Evolutionary conservation across 2,888 invertebrate species (phyloP).

Genomic region (Conchocele bisecta): DNA sequence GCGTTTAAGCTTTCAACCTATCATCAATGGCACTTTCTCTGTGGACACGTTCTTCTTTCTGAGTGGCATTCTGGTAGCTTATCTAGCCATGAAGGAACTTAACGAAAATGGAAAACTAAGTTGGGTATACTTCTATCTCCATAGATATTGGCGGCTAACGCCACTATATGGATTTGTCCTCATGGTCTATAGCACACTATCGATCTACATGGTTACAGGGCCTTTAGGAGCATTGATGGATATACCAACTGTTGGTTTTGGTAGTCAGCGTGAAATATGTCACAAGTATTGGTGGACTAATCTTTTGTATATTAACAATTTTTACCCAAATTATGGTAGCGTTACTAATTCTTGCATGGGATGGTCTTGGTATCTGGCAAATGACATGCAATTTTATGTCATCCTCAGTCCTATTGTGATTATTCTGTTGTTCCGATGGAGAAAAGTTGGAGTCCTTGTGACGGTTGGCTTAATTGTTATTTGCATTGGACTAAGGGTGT

Average conservation of each 20-base stretch:
- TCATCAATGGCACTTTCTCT: slow-evolving; percentile 75
- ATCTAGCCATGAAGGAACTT: slow-evolving; percentile 50
- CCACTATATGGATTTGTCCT: slow-evolving; percentile 61
- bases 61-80: slow-evolving; percentile 58
- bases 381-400: slow-evolving; percentile 76
- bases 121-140: slow-evolving; percentile 51
- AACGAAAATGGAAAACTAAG: slow-evolving; percentile 32
- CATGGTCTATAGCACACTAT: slow-evolving; percentile 47
- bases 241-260: neutral
- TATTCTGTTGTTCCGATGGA: slow-evolving; percentile 4
- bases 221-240: slow-evolving; percentile 9
- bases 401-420: slow-evolving; percentile 62
- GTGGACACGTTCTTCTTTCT: slow-evolving; percentile 80
- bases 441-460: neutral
- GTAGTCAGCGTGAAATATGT: slow-evolving; percentile 48
- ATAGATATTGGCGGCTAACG: slow-evolving; percentile 59
- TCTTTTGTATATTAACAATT: slow-evolving; percentile 75
- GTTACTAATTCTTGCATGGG: slow-evolving; percentile 50
- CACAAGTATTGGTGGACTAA: slow-evolving; percentile 77
- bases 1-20: slow-evolving; percentile 68
- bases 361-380: slow-evolving; percentile 75
- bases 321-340: slow-evolving; percentile 65
- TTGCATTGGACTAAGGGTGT: slow-evolving; percentile 29
- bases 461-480: slow-evolving; percentile 23
- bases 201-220: slow-evolving; percentile 34